phyloP scores from a whole-genome alignment of 2,113 vertebrate genomes.

The Zosterops japonicus region DNA sequence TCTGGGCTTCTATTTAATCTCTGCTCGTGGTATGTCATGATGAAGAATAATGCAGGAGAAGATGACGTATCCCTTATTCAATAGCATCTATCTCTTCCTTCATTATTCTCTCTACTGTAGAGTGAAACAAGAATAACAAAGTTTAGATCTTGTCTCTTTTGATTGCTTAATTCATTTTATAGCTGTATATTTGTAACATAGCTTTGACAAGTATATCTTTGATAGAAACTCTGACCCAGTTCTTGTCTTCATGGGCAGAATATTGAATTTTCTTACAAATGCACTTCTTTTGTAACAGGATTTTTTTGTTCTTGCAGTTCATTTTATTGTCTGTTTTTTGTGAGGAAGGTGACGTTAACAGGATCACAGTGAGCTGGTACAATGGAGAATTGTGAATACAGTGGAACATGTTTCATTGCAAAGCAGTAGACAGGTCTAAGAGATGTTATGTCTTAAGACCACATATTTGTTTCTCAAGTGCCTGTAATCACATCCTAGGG shows the following conservation, averaged over 20 bases:
- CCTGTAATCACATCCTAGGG: not conserved
- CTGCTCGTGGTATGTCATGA: not conserved
- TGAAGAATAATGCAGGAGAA: not conserved
- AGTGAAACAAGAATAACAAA: constrained; percentile 36
- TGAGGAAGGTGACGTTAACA: not conserved
- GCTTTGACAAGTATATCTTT: constrained; percentile 35
- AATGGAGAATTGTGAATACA: not conserved
- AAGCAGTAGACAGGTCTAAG: not conserved
- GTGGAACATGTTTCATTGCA: not conserved
- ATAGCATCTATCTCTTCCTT: not conserved
- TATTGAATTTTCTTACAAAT: constrained; percentile 19
- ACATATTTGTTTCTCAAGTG: not conserved
- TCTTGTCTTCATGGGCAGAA: constrained; percentile 15
- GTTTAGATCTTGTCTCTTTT: constrained; percentile 61
- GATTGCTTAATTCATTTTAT: constrained; percentile 57
- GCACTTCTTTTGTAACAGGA: not conserved
- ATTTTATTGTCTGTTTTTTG: constrained; percentile 35
- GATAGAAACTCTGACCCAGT: constrained; percentile 30
- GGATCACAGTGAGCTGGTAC: not conserved
- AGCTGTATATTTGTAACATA: constrained; percentile 4
- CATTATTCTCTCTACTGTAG: constrained; percentile 10
- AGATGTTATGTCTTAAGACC: not conserved
- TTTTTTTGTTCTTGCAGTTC: constrained; percentile 34
- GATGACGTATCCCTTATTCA: not conserved
- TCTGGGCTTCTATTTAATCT: constrained; percentile 7